Evolutionary conservation across 2,888 invertebrate genomes (phyloP), one percentile per base, ranked within the genome.

Genomic region (Philaethria dido): DNA sequence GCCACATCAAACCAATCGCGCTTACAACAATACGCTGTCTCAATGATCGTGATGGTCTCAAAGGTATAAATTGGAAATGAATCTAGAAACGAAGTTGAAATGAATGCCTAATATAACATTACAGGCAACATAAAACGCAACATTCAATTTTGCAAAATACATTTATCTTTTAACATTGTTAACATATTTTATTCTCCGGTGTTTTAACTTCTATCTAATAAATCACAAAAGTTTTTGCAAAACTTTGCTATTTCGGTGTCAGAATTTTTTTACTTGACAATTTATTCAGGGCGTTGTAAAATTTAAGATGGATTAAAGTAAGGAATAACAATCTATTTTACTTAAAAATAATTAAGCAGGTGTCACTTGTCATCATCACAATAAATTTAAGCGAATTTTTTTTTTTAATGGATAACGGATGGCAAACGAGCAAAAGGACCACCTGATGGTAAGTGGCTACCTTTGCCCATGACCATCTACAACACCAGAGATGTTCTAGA

Each of bases 191-290:
- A 50, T 9, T 2, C 8, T 50, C 50, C 50, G n/a, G 8, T 50
- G 50, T 25, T 50, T 22, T n/a, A 50, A 50, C 50, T 50, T 50
- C 9, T 50, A 25, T 50, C 25, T 50, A 25, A 50, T 50, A 50
- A 25, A 50, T 50, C 14, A n/a, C n/a, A 50, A 50, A 25, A 50
- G n/a, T 50, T 25, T 48, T 50, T 14, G 6, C 13, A 39, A 48
- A 13, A 25, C 50, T 50, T 50, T 50, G 22, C 50, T 50, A 50
- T 25, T 25, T 25, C n/a, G n/a, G n/a, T 25, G 14, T n/a, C 14
- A n/a, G 25, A 25, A 25, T 50, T 50, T 50, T 22, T 25, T n/a
- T 9, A 50, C 25, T 25, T 50, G 25, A n/a, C 8, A 25, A 25
- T 50, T 50, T 22, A 50, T 25, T 25, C n/a, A 50, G 8, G 25